Conservation (phyloP, 2,888 invertebrate species). For the Dorcus hopei region DNA sequence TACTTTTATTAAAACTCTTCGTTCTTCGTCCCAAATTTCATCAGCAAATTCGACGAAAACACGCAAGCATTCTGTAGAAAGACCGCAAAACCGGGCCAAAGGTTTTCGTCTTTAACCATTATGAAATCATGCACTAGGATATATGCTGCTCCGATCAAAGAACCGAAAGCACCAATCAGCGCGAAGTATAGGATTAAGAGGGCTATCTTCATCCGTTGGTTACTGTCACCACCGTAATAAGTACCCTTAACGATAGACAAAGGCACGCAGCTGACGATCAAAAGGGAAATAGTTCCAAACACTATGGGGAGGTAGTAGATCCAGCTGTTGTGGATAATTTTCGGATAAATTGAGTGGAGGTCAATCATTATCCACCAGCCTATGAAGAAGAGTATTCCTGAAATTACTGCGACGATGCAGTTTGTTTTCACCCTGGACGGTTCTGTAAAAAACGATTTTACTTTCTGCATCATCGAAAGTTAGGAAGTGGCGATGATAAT, state of each 20-base stretch:
- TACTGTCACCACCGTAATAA: constrained; percentile 15
- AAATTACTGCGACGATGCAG: constrained; percentile 20
- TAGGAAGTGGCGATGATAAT: no score
- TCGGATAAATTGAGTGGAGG: no score
- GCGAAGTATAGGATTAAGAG: constrained; percentile 30
- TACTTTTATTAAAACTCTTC: constrained; percentile 8
- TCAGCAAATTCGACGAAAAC: constrained; percentile 30
- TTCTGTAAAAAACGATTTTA: no score
- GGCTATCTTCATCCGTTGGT: constrained; percentile 25
- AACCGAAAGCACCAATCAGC: constrained; percentile 34
- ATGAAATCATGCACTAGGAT: constrained; percentile 36
- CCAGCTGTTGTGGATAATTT: no score
- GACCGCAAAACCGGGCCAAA: constrained; percentile 37
- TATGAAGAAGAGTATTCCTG: constrained; percentile 31
- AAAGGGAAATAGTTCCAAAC: constrained; percentile 13
- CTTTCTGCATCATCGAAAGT: no score
- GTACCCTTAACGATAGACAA: constrained; percentile 25
- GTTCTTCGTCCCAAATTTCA: constrained; percentile 26
- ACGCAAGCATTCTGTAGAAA: constrained; percentile 36
- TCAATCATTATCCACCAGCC: no score
- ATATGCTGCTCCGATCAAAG: constrained; percentile 33
- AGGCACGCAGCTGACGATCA: constrained; percentile 32
- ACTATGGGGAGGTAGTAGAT: no score
- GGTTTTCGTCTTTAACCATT: constrained; percentile 19
- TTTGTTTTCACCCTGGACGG: constrained; percentile 18